Evolutionary conservation across 2,797 vertebrate species (phyloP).

Genomic region (Cuniculus paca): DNA sequence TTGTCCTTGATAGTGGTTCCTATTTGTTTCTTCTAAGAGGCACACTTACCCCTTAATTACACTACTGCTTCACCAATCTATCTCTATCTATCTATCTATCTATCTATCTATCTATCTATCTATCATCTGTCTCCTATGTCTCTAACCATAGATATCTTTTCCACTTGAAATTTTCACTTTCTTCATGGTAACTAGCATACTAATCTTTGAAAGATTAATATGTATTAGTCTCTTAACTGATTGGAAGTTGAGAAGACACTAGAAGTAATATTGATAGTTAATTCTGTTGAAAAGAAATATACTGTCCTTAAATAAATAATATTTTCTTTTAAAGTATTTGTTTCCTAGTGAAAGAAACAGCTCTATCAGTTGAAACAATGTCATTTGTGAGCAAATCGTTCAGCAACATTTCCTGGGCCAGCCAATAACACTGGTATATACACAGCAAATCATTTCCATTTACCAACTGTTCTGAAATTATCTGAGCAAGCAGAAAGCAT

Average conservation of each 20-base stretch:
- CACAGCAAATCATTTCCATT: slow-evolving; percentile 84
- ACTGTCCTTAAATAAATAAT: slow-evolving; percentile 72
- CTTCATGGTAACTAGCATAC: slow-evolving; percentile 10
- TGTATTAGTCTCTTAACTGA: slow-evolving; percentile 54
- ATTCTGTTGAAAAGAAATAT: slow-evolving; percentile 77
- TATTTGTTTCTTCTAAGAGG: not conserved
- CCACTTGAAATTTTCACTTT: slow-evolving; percentile 55
- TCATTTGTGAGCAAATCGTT: slow-evolving; percentile 79
- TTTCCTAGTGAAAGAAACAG: slow-evolving; percentile 72
- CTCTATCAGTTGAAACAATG: slow-evolving; percentile 75
- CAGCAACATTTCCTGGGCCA: slow-evolving; percentile 76
- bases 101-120: not conserved
- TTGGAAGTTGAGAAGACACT: slow-evolving; percentile 51
- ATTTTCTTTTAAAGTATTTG: slow-evolving; percentile 74
- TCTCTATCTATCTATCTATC: not conserved
- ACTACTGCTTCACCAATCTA: not conserved
- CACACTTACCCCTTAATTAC: not conserved
- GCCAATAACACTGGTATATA: slow-evolving; percentile 75
- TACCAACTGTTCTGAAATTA: slow-evolving; percentile 87
- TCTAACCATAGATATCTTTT: slow-evolving; percentile 21
- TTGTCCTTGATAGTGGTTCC: not conserved
- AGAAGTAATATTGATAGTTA: slow-evolving; percentile 54
- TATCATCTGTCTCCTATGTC: not conserved
- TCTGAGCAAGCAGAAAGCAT: slow-evolving; percentile 83
- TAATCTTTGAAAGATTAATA: slow-evolving; percentile 39